Percentiles rank a stretch among this genome's conserved stretches.
phyloP scores from a whole-genome alignment of 2,797 vertebrate species.

The Falco naumanni region DNA sequence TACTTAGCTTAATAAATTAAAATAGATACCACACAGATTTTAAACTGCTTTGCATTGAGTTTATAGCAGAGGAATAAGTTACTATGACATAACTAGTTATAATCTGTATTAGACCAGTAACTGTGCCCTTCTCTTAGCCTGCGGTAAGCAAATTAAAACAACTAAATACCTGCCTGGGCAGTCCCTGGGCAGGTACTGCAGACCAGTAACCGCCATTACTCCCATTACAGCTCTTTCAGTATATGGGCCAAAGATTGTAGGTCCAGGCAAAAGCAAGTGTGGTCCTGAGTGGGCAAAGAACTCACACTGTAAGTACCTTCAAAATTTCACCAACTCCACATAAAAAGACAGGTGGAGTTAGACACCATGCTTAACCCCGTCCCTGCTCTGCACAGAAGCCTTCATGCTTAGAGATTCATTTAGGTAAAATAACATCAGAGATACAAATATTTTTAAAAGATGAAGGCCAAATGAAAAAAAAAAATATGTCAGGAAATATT shows the following conservation, averaged over 20 bases:
- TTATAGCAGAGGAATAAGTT: not conserved
- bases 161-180: too few species aligned
- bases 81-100: not conserved
- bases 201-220: too few species aligned
- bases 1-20: not conserved
- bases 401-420: not conserved
- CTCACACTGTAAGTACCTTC: fast-evolving
- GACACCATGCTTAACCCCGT: not conserved
- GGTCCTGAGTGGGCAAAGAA: not conserved
- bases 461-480: not conserved
- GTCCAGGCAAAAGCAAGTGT: not conserved
- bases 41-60: not conserved
- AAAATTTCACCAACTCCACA: too few species aligned
- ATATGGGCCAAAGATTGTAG: not conserved
- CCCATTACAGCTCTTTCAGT: not conserved
- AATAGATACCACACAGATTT: not conserved
- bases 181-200: not conserved
- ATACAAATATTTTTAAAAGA: not conserved
- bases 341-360: too few species aligned
- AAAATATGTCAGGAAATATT: not conserved
- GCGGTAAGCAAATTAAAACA: not conserved
- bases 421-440: not conserved
- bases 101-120: not conserved
- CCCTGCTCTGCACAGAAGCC: not conserved
- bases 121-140: not conserved